Evolutionary conservation across 2,888 invertebrate genomes (phyloP).

Genomic region (Spisula subtruncata): DNA sequence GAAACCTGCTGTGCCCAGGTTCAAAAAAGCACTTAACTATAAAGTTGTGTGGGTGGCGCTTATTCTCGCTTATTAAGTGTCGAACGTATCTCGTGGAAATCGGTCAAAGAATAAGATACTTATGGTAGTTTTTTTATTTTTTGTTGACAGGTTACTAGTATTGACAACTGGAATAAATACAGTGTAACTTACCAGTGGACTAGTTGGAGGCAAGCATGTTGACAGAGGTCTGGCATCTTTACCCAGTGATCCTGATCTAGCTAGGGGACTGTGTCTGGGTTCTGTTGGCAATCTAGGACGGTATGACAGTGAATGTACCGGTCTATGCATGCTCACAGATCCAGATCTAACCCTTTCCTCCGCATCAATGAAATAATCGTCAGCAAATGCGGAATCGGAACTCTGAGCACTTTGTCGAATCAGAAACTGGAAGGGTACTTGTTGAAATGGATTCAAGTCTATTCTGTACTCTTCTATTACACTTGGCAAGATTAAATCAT

Average conservation of each 20-base stretch:
- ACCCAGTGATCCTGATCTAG: conserved; percentile 84
- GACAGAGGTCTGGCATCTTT: conserved; percentile 82
- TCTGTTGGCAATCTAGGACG: conserved; percentile 84
- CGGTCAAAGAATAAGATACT: too few relatives aligned
- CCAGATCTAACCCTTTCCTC: conserved; percentile 84
- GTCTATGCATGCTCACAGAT: conserved; percentile 80
- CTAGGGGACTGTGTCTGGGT: conserved; percentile 83
- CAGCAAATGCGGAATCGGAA: conserved; percentile 86
- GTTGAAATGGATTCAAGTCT: conserved; percentile 84
- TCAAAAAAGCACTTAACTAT: too few relatives aligned
- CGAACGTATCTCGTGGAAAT: too few relatives aligned
- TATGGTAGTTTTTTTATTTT: too few relatives aligned
- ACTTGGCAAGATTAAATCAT: conserved; percentile 84
- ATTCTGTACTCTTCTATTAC: conserved; percentile 83
- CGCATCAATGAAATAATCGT: conserved; percentile 85
- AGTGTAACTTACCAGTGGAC: conserved; percentile 76
- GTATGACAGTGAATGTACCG: conserved; percentile 65
- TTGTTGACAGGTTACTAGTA: too few relatives aligned
- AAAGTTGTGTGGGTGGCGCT: too few relatives aligned
- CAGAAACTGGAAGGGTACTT: conserved; percentile 85
- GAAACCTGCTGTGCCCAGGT: too few relatives aligned
- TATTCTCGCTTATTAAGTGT: too few relatives aligned
- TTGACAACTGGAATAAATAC: neutral
- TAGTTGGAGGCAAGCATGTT: conserved; percentile 79
- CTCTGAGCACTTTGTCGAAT: conserved; percentile 83